Conservation (phyloP, 2,888 invertebrate genomes). For the Stenodema calcarata region DNA sequence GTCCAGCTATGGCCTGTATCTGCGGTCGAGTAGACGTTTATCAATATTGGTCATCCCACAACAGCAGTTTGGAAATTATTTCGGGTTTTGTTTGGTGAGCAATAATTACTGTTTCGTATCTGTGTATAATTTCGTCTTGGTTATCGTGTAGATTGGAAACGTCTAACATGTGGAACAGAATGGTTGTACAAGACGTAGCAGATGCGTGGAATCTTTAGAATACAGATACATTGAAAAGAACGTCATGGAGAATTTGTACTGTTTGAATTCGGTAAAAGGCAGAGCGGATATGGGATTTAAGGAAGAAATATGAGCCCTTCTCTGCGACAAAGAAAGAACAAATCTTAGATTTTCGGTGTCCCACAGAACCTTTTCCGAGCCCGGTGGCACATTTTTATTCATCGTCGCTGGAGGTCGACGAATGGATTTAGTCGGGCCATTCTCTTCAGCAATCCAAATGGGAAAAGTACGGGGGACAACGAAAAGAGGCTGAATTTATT, state of each 20-base stretch:
- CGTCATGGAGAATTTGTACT: slow-evolving; percentile 24
- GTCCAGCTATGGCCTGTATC: too few relatives aligned
- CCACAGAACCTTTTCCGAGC: not conserved
- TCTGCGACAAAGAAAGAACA: slow-evolving; percentile 20
- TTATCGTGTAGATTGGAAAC: not conserved
- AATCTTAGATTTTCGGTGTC: slow-evolving; percentile 34
- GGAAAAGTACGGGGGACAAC: not conserved
- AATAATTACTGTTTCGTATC: not conserved
- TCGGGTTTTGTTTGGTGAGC: too few relatives aligned
- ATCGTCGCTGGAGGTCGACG: slow-evolving; percentile 46
- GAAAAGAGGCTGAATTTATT: slow-evolving; percentile 9
- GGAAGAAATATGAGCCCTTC: slow-evolving; percentile 17
- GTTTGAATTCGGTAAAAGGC: slow-evolving; percentile 46
- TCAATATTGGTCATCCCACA: too few relatives aligned
- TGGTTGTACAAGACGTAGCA: not conserved
- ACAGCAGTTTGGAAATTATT: too few relatives aligned
- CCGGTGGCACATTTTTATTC: slow-evolving; percentile 39
- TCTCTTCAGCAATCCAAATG: slow-evolving; percentile 30
- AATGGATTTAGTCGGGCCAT: slow-evolving; percentile 40
- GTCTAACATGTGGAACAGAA: not conserved
- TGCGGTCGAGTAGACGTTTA: too few relatives aligned
- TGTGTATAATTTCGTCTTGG: not conserved
- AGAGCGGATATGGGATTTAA: slow-evolving; percentile 42
- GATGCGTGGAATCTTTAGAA: not conserved
- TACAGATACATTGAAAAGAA: slow-evolving; percentile 3